Conservation (phyloP, 2,113 vertebrate genomes). For the Electrona antarctica region DNA sequence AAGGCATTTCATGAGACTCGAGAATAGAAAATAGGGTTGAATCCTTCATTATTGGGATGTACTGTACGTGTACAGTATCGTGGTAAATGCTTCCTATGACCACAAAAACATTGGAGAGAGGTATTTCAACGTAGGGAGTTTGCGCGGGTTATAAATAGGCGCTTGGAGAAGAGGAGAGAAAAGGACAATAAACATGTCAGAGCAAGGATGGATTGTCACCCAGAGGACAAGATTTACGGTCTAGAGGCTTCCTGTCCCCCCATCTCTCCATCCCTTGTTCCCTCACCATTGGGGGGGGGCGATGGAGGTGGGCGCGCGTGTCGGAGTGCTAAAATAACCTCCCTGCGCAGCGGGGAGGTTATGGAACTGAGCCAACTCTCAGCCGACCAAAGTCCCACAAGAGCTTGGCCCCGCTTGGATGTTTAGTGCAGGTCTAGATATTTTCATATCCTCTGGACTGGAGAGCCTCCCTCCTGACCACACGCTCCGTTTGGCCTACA, state of each 20-base stretch:
- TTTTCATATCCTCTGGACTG: conserved; percentile 31
- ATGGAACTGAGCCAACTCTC: conserved; percentile 37
- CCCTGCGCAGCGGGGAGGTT: conserved; percentile 51
- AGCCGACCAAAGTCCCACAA: conserved; percentile 28
- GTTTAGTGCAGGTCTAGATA: conserved; percentile 34
- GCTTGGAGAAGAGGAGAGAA: conserved; percentile 57
- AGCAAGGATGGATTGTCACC: conserved; percentile 68
- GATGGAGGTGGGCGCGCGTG: conserved; percentile 58
- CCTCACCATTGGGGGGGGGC: conserved; percentile 29
- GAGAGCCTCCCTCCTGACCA: conserved; percentile 32
- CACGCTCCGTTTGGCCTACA: conserved; percentile 34
- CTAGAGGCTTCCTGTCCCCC: conserved; percentile 63
- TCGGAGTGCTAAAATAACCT: conserved; percentile 63
- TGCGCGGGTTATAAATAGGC: conserved; percentile 61
- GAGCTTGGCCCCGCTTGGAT: conserved; percentile 35
- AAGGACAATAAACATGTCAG: conserved; percentile 73
- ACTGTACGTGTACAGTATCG: no score
- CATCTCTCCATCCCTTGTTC: conserved; percentile 47
- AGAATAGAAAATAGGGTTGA: no score
- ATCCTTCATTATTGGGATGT: not conserved
- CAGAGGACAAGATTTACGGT: conserved; percentile 70
- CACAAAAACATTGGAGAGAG: conserved; percentile 32
- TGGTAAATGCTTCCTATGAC: conserved; percentile 7
- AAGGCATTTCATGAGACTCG: no score
- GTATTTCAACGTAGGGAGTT: conserved; percentile 52